Percentiles rank a stretch among this genome's conserved stretches.
Conservation (phyloP, 92 coral and sea anemone genomes). For the Meandrina meandrites region DNA sequence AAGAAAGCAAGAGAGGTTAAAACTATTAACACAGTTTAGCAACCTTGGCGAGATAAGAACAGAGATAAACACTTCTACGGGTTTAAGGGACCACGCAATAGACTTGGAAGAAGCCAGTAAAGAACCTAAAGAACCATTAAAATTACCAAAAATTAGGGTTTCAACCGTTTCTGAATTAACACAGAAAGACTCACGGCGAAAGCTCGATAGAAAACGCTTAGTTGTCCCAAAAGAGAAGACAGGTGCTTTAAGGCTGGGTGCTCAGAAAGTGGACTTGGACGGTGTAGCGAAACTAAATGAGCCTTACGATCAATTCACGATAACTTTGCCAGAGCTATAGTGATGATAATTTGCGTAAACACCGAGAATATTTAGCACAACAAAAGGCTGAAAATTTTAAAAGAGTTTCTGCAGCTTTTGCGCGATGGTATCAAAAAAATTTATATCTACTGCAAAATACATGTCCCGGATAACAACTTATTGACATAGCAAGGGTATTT, state of each 20-base stretch:
- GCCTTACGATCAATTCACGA: constrained; percentile 15
- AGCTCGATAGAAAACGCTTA: constrained; percentile 31
- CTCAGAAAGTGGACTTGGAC: not conserved
- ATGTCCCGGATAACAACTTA: constrained; percentile 11
- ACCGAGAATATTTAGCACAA: not conserved
- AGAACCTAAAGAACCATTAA: constrained; percentile 26
- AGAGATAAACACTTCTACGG: constrained; percentile 35
- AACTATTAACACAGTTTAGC: constrained; percentile 19
- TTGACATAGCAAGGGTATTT: constrained; percentile 11
- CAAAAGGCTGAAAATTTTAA: not conserved
- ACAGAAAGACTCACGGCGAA: constrained; percentile 23
- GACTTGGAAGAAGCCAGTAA: constrained; percentile 31
- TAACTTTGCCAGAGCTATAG: constrained; percentile 12
- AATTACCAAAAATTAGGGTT: constrained; percentile 40
- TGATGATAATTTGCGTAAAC: not conserved
- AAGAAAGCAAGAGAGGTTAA: constrained; percentile 53
- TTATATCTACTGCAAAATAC: not conserved
- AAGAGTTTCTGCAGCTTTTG: not conserved
- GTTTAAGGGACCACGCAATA: constrained; percentile 22
- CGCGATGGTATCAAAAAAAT: not conserved
- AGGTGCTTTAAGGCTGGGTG: constrained; percentile 13
- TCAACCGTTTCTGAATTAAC: constrained; percentile 29
- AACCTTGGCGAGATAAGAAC: constrained; percentile 40
- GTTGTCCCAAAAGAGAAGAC: constrained; percentile 33
- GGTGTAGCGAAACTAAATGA: not conserved